phyloP scores from a whole-genome alignment of 2,888 invertebrate species.

The Leucania comma region DNA sequence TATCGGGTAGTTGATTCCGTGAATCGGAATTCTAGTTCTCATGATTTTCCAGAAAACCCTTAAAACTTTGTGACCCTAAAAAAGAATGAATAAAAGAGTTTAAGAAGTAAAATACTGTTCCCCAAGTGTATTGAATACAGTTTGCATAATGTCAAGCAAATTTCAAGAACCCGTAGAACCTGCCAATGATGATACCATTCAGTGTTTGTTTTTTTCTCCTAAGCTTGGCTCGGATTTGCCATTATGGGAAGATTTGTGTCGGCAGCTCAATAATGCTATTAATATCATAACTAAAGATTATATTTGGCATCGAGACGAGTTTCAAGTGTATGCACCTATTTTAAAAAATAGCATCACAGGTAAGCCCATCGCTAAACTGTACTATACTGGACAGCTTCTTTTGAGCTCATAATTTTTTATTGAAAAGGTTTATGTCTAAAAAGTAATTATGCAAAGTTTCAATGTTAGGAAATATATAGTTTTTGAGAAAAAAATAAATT shows the following conservation, averaged over 20 bases:
- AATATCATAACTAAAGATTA: constrained; percentile 83
- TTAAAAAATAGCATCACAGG: constrained; percentile 65
- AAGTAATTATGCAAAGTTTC: no score
- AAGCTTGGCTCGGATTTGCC: constrained; percentile 78
- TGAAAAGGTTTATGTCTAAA: no score
- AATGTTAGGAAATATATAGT: no score
- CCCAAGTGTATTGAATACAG: neutral
- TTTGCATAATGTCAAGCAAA: constrained; percentile 40
- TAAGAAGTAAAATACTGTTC: neutral
- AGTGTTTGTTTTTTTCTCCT: constrained; percentile 93
- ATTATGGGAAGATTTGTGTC: constrained; percentile 78
- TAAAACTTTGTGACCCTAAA: no score
- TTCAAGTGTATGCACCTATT: constrained; percentile 76
- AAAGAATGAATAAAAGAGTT: neutral
- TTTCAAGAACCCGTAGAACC: constrained; percentile 36
- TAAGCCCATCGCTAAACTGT: constrained; percentile 54
- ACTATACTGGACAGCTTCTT: no score
- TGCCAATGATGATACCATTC: constrained; percentile 93
- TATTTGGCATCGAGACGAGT: constrained; percentile 85
- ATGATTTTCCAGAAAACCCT: no score
- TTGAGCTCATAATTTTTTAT: no score
- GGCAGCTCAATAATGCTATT: constrained; percentile 81
- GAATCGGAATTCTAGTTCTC: no score
- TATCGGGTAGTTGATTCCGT: no score
- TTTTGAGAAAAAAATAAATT: no score